Evolutionary conservation across 2,113 vertebrate genomes (phyloP).

Genomic region (Ornithorhynchus anatinus): DNA sequence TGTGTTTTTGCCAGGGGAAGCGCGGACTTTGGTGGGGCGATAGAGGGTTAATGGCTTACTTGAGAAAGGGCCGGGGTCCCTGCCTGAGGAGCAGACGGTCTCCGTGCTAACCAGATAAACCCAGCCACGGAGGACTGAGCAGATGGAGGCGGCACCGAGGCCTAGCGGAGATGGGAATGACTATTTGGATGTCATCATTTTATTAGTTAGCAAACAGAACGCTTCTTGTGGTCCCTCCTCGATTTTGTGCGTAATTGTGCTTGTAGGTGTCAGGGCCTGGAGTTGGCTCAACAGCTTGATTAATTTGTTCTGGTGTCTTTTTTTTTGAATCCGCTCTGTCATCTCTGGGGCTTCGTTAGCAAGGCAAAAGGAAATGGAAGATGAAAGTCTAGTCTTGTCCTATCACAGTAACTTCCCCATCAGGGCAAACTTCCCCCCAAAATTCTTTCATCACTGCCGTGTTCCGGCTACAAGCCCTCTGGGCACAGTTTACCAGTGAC

Average conservation of each 20-base stretch:
- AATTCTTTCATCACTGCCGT: not conserved
- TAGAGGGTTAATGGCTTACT: no score
- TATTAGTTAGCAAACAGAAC: constrained; percentile 64
- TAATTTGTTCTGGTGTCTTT: constrained; percentile 19
- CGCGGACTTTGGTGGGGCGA: no score
- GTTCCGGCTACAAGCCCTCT: constrained; percentile 1
- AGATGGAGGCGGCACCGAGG: constrained; percentile 52
- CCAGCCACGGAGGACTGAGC: constrained; percentile 13
- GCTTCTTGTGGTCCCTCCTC: constrained; percentile 33
- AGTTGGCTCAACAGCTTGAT: constrained; percentile 34
- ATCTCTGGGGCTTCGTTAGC: constrained; percentile 24
- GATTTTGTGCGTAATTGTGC: constrained; percentile 1
- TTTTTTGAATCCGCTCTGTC: constrained; percentile 20
- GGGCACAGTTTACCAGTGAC: not conserved
- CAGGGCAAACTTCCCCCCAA: not conserved
- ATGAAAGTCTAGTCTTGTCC: constrained; percentile 1
- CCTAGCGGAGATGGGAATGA: constrained; percentile 45
- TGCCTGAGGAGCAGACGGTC: constrained; percentile 45
- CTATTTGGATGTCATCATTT: constrained; percentile 55
- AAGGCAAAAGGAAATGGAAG: not conserved
- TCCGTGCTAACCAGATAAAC: constrained; percentile 23
- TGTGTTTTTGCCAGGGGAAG: no score
- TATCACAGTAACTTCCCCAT: not conserved
- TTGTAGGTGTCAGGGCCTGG: constrained; percentile 38
- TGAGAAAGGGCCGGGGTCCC: no score